Evolutionary conservation across 2,797 vertebrate genomes (phyloP), one percentile per base, ranked within the genome.

Genomic region (Dermochelys coriacea): DNA sequence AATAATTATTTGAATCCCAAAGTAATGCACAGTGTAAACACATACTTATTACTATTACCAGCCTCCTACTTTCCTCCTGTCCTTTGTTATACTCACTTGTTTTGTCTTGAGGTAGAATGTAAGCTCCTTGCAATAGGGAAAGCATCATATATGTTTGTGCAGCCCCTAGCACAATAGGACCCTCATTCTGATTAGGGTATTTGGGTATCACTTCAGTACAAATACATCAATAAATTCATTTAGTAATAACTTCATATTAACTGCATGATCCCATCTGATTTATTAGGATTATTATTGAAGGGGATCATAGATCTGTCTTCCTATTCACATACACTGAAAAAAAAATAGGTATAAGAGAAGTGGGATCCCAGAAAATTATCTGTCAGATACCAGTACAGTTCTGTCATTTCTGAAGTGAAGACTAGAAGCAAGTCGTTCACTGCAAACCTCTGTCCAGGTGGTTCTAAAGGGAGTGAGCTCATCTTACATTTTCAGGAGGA

Each of bases 121-220:
- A 84, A 51, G n/a, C 12, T 64, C 6, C 77, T 64, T 31, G 41
- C 16, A 50, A 61, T 18, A 68, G n/a, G 34, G 18, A 68, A 16
- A n/a, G 61, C 5, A 9, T 68, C 64, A 23, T 37, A 5, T 45
- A 61, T 1, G 45, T 1, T 18, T 29, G 4, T 9, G 8, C 21
- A 41, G 37, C 19, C 34, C 0, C 0, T 6, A 6, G 9, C 34
- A 27, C 68, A 55, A n/a, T 9, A 55, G 57, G 52, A 41, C 68
- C 29, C 5, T 47, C 14, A 29, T 1, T 0, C 0, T 61, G 75
- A 45, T 50, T 52, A 50, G 49, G 15, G 37, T 47, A 15, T 37
- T 29, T 31, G 10, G 47, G 68, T 18, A 16, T 55, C 82, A 57
- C 5, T 27, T 49, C 11, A 52, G 27, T 68, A 2, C 52, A 49